Evolutionary conservation across 2,113 vertebrate species (phyloP), one percentile per base, ranked within the genome.

Genomic region (Labeo catla): DNA sequence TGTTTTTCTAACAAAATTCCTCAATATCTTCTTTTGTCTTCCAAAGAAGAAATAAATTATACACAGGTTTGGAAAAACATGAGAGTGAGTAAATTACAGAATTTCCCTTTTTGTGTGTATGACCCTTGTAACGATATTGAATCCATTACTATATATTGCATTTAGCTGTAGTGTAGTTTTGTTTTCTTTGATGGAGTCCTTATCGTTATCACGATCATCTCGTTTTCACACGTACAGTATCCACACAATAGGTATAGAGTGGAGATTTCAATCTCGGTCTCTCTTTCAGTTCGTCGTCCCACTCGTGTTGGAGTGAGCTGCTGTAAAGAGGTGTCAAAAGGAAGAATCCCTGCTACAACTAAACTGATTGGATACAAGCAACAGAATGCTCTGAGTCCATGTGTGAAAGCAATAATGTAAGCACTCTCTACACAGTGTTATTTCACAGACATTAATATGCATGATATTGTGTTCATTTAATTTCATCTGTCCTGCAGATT

Each of bases 381-480:
- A 74, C 89, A 91, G 78, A 86, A 86, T 68, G 86, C 86, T n/a
- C 49, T 89, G 50, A 34, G 39, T 28, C 81, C 86, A 8, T 91
- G 90, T 39, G 86, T 91, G 28, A 57, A 88, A 10, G 88, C 90
- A 3, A 52, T 86, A 36, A 73, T 91, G 90, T 91, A 81, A 90
- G 28, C 74, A 39, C 19, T 43, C 19, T 43, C 28, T 85, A 43
- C 3, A 61, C 12, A 57, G 12, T n/a, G 5, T 7, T 7, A 16
- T 80, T 28, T 4, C 15, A 47, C 6, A 57, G 36, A 11, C 4
- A 9, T 28, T 68, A 0, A 45, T 57, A 61, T 73, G 21, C 8
- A 8, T 16, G 28, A 72, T 47, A 59, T 28, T 86, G 72, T 50
- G 13, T 23, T 15, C 0, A 57, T 43, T 2, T 15, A 1, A 49